Conservation (phyloP, 2,113 vertebrate species). For the Struthio camelus region DNA sequence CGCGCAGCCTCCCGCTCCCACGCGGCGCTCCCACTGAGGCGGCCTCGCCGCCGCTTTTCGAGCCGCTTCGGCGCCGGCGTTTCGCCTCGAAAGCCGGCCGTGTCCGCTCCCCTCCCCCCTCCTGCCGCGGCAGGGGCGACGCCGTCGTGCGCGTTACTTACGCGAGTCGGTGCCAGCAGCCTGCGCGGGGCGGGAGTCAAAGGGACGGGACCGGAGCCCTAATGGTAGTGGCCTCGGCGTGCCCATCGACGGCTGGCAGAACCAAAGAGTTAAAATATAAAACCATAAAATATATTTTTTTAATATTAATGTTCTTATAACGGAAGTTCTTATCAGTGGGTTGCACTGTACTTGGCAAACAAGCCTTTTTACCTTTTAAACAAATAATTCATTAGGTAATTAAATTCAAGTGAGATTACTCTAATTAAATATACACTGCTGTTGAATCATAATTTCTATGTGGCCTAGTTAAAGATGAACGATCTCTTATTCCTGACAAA, state of each 20-base stretch:
- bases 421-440: conserved; percentile 84
- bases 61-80: too few relatives aligned
- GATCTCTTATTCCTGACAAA: conserved; percentile 64
- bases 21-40: neutral
- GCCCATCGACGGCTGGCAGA: neutral
- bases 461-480: conserved; percentile 79
- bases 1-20: neutral
- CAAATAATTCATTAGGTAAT: conserved; percentile 88
- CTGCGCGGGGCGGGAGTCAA: fast-evolving
- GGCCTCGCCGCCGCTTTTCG: neutral
- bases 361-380: conserved; percentile 81
- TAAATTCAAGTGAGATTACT: conserved; percentile 85
- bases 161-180: fast-evolving
- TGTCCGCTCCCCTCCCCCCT: neutral
- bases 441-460: conserved; percentile 83
- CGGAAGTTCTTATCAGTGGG: conserved; percentile 77
- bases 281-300: neutral
- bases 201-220: neutral
- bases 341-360: conserved; percentile 78
- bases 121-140: neutral
- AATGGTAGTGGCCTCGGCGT: fast-evolving
- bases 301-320: conserved; percentile 58
- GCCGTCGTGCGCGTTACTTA: neutral
- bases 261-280: conserved; percentile 61
- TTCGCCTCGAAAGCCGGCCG: neutral